Base-by-base conservation (phyloP, 2,888 invertebrate genomes). In the Sepioteuthis lessoniana region DNA sequence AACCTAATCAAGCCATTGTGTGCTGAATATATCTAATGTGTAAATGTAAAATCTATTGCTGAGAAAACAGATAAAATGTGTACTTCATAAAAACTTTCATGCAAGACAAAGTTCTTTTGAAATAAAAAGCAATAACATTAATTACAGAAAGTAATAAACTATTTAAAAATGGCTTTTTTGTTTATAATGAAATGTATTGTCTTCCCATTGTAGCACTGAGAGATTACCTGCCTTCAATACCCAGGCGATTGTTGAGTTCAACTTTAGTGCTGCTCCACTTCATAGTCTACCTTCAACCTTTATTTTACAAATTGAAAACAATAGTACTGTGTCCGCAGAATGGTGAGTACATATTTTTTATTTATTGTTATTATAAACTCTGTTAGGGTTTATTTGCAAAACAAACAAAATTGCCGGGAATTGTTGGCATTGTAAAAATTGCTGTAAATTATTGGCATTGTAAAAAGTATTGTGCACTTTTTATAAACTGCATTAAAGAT, bases 211-310 rank as follows among this genome's bases (percentile, higher is more conserved):
- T 94, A 97, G 97, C 94, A 96, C 96, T 94, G 95, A 96, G 55
- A 95, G 96, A 38, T 95, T 96, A 35, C 96, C 97, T 1, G 96
- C 96, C 0, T 96, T 97, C 25, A 96, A 96, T 95, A 97, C 97
- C 0, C 95, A 97, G 47, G 96, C 97, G 60, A 96, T 97, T 93
- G 94, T 97, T 95, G 97, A 97, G 95, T 97, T 97, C 95, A 97
- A 97, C 95, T 97, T 97, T 94, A 96, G 97, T 94, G 97, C 97
- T 0, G 97, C 97, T 10, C 97, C 97, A 10, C 95, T 97, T 0
- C 96, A 96, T 93, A 96, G 96, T 94, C 96, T 97, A 55, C 96
- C 97, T 0, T 96, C 97, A 94, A 94, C 96, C n/a, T 96, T 97
- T 10, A 96, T 95, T 94, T 95, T 97, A 31, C 96, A 97, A 96